Evolutionary conservation across 2,797 vertebrate genomes (phyloP).

Genomic region (Picus viridis): DNA sequence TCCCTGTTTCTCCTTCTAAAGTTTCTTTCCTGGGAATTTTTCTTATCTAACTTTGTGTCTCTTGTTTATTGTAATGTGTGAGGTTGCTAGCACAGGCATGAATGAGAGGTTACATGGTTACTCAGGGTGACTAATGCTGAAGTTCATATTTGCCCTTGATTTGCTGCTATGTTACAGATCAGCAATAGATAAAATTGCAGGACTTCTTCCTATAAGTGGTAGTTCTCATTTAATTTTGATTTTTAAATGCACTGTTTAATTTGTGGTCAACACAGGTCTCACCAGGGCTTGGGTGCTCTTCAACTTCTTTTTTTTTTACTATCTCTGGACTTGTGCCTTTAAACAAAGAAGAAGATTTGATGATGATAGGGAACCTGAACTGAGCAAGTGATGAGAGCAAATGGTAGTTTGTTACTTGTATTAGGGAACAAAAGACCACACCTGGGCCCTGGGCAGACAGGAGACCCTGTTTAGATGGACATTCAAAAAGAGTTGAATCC

Average conservation of each 20-base stretch:
- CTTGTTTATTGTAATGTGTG: background rate
- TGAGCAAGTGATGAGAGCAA: background rate
- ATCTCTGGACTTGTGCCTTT: background rate
- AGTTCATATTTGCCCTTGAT: background rate
- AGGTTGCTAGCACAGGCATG: background rate
- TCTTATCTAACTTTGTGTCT: background rate
- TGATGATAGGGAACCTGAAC: background rate
- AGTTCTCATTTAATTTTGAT: background rate
- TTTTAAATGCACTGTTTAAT: background rate
- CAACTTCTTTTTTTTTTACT: background rate
- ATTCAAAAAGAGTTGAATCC: background rate
- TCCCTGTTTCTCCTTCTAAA: background rate
- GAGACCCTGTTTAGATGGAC: background rate
- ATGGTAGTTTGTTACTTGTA: background rate
- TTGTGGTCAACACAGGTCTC: background rate
- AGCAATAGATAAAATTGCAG: background rate
- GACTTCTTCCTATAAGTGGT: background rate
- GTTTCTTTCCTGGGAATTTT: background rate
- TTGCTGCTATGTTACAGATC: background rate
- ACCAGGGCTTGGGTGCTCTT: background rate
- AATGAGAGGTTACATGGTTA: background rate
- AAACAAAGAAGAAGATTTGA: background rate
- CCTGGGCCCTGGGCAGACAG: background rate
- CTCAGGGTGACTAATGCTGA: background rate
- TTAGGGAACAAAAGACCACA: background rate